These are phyloP conservation scores for Cryptotermes secundus DNA, from an alignment of 1,140 invertebrate genomes.

Conservation along the genomic window DNA sequence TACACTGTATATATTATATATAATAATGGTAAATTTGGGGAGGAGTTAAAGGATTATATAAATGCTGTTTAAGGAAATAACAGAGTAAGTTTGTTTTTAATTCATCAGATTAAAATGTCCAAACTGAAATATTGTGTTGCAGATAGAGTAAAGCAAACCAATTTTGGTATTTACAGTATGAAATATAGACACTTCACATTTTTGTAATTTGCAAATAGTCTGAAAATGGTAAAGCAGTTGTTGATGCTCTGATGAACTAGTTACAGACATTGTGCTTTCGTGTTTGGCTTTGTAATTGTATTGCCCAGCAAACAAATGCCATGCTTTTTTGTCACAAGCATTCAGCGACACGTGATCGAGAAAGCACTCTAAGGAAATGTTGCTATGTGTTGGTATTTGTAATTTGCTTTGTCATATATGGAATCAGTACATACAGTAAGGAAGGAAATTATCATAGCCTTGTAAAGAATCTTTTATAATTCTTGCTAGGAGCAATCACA, in stretches of 20 bases:
- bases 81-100: neutral
- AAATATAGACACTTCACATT: neutral
- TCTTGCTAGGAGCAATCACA: neutral
- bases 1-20: neutral
- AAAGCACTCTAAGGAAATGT: neutral
- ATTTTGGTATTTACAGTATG: neutral
- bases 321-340: neutral
- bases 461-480: neutral
- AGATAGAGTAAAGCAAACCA: too few species aligned
- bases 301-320: neutral
- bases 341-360: neutral
- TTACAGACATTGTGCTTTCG: neutral
- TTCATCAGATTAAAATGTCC: neutral
- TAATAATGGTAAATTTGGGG: neutral
- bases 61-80: neutral
- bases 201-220: neutral
- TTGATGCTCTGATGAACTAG: neutral
- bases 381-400: neutral
- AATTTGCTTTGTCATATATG: neutral
- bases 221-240: neutral
- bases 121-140: too few species aligned
- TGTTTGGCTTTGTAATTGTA: neutral
- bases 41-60: neutral
- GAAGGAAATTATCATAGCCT: neutral
- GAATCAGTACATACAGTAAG: neutral